Evolutionary conservation across 2,888 invertebrate species (phyloP), one percentile per base, ranked within the genome.

Genomic region (Erannis defoliaria): DNA sequence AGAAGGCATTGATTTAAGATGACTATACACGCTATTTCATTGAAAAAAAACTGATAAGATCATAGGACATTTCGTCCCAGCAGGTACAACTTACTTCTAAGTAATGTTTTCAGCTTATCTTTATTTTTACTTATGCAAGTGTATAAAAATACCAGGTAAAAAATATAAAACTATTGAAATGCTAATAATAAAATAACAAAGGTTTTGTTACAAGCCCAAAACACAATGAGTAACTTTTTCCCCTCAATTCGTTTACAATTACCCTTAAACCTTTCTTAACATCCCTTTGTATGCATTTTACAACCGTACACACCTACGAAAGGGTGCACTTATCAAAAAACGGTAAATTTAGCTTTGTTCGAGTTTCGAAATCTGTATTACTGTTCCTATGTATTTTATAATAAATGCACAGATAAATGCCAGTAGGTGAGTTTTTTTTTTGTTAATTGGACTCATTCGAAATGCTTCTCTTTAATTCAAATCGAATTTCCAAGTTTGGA

Each of bases 241-340:
- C 55, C 40, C 12, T 50, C 53, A 63, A 67, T 63, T 64, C 46
- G 56, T 54, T 16, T 58, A 61, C 60, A 62, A 67, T 51, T 49
- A 54, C 55, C 46, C 18, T 43, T 35, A 43, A 58, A 35, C 51
- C 29, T 35, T 50, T 45, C 45, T 55, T 48, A 26, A 62, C 37
- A 49, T 38, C 56, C 49, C 58, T 54, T 63, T 62, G 49, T 63
- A 48, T 31, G 38, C n/a, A 21, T 55, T 59, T 59, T 59, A 59
- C 54, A 55, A 51, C 50, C 46, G 6, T 1, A 26, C 23, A 14
- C 45, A 43, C 9, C 21, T 42, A 45, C 14, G 40, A 56, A 46
- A 38, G 37, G 35, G 26, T 45, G 55, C n/a, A 21, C 6, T 42
- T 35, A 38, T 29, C n/a, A 1, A 21, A 38, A 42, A 40, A 57